Evolutionary conservation across 2,113 vertebrate genomes (phyloP), one percentile per base, ranked within the genome.

Genomic region (Symphodus melops): DNA sequence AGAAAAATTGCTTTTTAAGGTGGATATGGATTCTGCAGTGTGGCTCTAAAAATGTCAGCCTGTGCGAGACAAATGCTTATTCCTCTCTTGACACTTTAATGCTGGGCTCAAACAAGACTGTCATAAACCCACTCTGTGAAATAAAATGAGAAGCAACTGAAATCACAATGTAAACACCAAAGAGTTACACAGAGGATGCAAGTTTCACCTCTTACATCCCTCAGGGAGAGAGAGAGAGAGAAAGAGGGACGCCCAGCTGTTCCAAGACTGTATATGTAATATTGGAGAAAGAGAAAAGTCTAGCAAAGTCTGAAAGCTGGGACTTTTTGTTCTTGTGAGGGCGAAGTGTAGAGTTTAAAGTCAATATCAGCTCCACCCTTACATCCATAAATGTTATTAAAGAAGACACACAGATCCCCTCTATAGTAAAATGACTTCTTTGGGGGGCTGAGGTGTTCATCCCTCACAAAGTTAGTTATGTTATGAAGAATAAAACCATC

Each of bases 51-150:
- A 62, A 48, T 57, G 64, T 62, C 73, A 82, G 53, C 20, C 33
- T 3, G 56, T 37, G 76, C 19, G 0, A 19, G 62, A 71, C 9
- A n/a, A 74, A 73, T 69, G 73, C 60, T 17, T 44, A 33, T 62
- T 79, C 25, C 14, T 74, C 51, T 48, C 52, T 49, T 86, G 84
- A 80, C 80, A 74, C 66, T 49, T 81, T 77, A 54, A 79, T 76
- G 46, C 61, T 55, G 2, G 13, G 25, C 59, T 77, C 33, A 48
- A 67, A 75, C 44, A 57, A 60, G 60, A 61, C 64, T 67, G 74
- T 70, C 74, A 66, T 61, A 25, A 53, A 62, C 16, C 28, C 0
- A 28, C 67, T 59, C 20, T 75, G 49, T 55, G 49, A 57, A 65
- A 60, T 56, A 36, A 67, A 77, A 78, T 61, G 44, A 53, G 56